A percentile compares a stretch with the other conserved stretches of the same genome.
phyloP scores from a whole-genome alignment of 1,140 invertebrate genomes.

The Coelopa frigida region DNA sequence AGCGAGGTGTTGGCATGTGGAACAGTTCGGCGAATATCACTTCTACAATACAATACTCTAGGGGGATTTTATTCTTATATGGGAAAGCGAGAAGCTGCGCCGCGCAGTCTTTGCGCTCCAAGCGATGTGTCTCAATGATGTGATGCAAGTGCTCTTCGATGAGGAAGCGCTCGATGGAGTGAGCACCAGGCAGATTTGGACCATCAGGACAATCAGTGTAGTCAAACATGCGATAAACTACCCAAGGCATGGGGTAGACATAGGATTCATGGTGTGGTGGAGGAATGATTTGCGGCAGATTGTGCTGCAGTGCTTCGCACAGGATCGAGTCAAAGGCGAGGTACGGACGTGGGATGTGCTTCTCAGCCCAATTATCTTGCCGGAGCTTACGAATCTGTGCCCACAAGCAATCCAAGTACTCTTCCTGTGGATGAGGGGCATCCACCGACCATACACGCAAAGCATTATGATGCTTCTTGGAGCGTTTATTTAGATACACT shows the following conservation, averaged over 20 bases:
- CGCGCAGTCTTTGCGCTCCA: slow-evolving; percentile 92
- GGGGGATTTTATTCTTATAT: slow-evolving; percentile 87
- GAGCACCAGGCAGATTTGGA: slow-evolving; percentile 82
- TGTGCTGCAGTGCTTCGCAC: slow-evolving; percentile 93
- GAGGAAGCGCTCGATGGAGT: slow-evolving; percentile 95
- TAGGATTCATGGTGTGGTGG: slow-evolving; percentile 85
- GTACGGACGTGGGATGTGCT: slow-evolving; percentile 92
- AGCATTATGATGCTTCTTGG: slow-evolving; percentile 84
- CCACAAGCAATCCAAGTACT: slow-evolving; percentile 97
- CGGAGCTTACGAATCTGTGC: slow-evolving; percentile 86
- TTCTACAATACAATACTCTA: slow-evolving; percentile 98
- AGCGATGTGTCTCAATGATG: slow-evolving; percentile 83
- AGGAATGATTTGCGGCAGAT: slow-evolving; percentile 79
- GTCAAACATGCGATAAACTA: slow-evolving; percentile 94
- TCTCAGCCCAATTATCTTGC: slow-evolving; percentile 94
- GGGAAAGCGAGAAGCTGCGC: slow-evolving; percentile 85
- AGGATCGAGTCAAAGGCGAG: slow-evolving; percentile 90
- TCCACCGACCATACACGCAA: slow-evolving; percentile 89
- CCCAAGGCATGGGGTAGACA: slow-evolving; percentile 82
- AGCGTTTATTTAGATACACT: slow-evolving; percentile 88
- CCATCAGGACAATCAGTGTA: slow-evolving; percentile 97
- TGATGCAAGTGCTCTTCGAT: slow-evolving; percentile 96
- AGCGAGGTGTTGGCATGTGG: slow-evolving; percentile 78
- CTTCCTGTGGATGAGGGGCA: slow-evolving; percentile 92
- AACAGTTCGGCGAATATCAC: slow-evolving; percentile 94